phyloP scores from a whole-genome alignment of 2,797 vertebrate genomes.

The Rhynchonycteris naso region DNA sequence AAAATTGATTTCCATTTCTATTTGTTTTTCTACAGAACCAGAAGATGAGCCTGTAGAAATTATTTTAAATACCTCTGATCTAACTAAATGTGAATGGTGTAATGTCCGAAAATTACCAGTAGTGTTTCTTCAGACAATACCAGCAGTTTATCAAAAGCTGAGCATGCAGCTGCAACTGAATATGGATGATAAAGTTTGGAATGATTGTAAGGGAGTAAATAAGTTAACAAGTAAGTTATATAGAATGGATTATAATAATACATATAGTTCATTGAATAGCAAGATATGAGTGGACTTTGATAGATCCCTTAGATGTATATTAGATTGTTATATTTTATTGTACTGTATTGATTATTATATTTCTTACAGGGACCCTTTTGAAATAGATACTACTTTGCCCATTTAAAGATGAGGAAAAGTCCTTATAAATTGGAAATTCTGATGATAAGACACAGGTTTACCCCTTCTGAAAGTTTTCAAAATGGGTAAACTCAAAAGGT shows the following conservation, averaged over 20 bases:
- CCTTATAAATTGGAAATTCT: background rate
- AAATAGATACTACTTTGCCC: background rate
- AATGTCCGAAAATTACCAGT: constrained; percentile 94
- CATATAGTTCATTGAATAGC: background rate
- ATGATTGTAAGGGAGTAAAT: constrained; percentile 91
- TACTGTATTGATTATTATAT: background rate
- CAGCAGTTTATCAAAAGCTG: constrained; percentile 90
- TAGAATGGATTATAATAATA: background rate
- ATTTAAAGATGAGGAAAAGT: background rate
- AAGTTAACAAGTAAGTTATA: constrained; percentile 84
- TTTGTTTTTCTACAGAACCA: constrained; percentile 80
- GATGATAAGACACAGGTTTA: constrained; percentile 28
- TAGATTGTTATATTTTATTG: background rate
- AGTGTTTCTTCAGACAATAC: constrained; percentile 93
- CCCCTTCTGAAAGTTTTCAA: constrained; percentile 30
- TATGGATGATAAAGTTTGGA: constrained; percentile 90
- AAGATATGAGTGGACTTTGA: background rate
- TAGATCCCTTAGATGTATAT: background rate
- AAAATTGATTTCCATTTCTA: constrained; percentile 48
- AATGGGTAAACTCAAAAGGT: constrained; percentile 33
- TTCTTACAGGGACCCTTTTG: background rate
- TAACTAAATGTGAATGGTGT: constrained; percentile 97
- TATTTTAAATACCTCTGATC: constrained; percentile 91
- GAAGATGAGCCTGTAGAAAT: constrained; percentile 86
- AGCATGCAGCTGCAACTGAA: constrained; percentile 92